A percentile compares a stretch with the other conserved stretches of the same genome.
These are phyloP conservation scores for Entomobrya multifasciata DNA, from an alignment of 2,888 invertebrate species.

Conservation along the genomic window DNA sequence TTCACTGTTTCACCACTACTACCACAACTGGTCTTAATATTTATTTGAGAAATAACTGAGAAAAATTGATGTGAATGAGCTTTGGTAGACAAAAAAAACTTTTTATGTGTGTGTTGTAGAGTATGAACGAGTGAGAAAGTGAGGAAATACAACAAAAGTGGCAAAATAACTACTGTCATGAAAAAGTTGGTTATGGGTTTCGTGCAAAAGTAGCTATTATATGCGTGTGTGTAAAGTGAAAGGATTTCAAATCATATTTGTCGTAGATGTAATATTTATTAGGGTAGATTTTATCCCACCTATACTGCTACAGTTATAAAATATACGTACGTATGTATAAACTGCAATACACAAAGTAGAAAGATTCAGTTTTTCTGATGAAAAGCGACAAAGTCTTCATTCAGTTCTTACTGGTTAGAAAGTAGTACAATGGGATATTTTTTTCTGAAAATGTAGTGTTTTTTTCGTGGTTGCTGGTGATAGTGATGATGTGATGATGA, in stretches of 20 bases:
- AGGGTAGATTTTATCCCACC: conserved; percentile 32
- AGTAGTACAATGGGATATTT: conserved; percentile 7
- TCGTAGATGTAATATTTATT: conserved; percentile 44
- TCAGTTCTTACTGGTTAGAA: not conserved
- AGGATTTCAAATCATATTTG: conserved; percentile 30
- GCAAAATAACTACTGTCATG: not conserved
- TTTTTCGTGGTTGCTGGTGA: not conserved
- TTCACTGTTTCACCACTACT: not conserved
- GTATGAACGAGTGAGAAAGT: not conserved
- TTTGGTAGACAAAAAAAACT: not conserved
- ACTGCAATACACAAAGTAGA: not conserved
- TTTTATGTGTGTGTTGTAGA: too few relatives aligned
- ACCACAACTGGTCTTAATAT: not conserved
- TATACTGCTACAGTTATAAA: too few relatives aligned
- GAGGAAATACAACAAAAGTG: conserved; percentile 4
- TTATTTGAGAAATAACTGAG: not conserved
- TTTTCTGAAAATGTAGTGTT: not conserved
- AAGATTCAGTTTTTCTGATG: not conserved
- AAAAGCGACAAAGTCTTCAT: not conserved
- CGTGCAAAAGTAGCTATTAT: too few relatives aligned
- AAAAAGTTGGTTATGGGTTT: not conserved
- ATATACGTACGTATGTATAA: too few relatives aligned
- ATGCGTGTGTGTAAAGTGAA: not conserved
- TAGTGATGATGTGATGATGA: not conserved
- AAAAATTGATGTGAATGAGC: conserved; percentile 42